These are phyloP conservation scores for Ailurus styani DNA, from an alignment of 2,113 vertebrate genomes.

Conservation along the genomic window DNA sequence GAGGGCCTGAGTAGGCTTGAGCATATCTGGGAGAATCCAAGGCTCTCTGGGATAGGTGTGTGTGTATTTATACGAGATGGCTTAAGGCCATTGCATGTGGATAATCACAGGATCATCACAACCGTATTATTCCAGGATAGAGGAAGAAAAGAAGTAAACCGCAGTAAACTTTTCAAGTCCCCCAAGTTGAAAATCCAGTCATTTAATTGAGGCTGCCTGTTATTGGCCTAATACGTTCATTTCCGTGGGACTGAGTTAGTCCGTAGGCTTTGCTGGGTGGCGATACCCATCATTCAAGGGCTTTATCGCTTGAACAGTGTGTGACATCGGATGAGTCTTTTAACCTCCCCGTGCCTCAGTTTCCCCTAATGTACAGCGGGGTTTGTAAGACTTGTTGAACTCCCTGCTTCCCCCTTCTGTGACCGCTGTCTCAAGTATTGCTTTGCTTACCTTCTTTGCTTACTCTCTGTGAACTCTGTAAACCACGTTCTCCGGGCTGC, in stretches of 20 bases:
- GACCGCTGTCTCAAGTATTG: not conserved
- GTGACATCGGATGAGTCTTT: not conserved
- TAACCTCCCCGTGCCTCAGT: not conserved
- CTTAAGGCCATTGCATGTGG: not conserved
- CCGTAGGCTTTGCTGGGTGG: not conserved
- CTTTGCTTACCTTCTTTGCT: not conserved
- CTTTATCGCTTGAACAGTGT: not conserved
- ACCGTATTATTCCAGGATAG: not conserved
- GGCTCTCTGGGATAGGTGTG: not conserved
- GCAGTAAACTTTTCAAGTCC: not conserved
- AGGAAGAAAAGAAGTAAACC: not conserved
- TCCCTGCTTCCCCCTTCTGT: not conserved
- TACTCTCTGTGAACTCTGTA: not conserved
- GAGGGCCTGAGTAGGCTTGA: not conserved
- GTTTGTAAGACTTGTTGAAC: not conserved
- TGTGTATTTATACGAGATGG: not conserved
- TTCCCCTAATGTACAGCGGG: not conserved
- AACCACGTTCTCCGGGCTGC: not conserved
- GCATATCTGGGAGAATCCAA: not conserved
- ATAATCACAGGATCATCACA: not conserved
- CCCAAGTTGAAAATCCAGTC: not conserved
- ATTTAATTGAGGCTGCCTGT: not conserved
- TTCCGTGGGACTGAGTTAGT: not conserved
- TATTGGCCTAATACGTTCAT: not conserved
- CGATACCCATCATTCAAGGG: rapidly evolving